phyloP scores from a whole-genome alignment of 2,113 vertebrate species.

The Peromyscus californicus region DNA sequence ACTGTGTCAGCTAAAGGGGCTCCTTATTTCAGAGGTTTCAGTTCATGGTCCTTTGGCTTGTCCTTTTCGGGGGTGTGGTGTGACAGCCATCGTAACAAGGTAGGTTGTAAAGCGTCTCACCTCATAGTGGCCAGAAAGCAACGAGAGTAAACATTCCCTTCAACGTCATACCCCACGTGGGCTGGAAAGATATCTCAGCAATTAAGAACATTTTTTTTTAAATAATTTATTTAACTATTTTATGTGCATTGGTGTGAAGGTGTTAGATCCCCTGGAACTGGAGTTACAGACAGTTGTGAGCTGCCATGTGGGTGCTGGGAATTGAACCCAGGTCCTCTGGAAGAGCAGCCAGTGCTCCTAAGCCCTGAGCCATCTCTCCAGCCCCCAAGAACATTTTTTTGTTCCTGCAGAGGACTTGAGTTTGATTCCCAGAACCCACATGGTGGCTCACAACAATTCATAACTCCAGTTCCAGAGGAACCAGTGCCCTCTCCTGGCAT shows the following conservation, averaged over 20 bases:
- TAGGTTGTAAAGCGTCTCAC: not conserved
- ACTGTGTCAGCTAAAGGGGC: not conserved
- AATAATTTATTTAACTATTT: no score
- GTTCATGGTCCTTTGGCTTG: not conserved
- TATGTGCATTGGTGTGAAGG: no score
- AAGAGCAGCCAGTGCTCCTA: no score
- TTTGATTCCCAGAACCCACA: not conserved
- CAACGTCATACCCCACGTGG: not conserved
- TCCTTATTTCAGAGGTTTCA: not conserved
- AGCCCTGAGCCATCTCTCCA: no score
- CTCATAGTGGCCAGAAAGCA: not conserved
- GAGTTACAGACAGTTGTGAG: no score
- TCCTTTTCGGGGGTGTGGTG: not conserved
- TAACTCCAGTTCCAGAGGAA: not conserved
- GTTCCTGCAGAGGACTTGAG: not conserved
- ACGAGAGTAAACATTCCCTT: not conserved
- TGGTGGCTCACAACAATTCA: not conserved
- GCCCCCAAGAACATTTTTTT: no score
- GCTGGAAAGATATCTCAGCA: not conserved
- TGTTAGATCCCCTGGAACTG: no score
- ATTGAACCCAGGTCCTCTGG: no score
- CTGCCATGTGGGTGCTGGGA: no score
- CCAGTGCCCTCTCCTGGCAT: not conserved
- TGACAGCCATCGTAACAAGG: not conserved
- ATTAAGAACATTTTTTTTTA: not conserved